A percentile compares a stretch with the other conserved stretches of the same genome.
phyloP scores from a whole-genome alignment of 2,888 invertebrate genomes.

The Dendrolimus pini region DNA sequence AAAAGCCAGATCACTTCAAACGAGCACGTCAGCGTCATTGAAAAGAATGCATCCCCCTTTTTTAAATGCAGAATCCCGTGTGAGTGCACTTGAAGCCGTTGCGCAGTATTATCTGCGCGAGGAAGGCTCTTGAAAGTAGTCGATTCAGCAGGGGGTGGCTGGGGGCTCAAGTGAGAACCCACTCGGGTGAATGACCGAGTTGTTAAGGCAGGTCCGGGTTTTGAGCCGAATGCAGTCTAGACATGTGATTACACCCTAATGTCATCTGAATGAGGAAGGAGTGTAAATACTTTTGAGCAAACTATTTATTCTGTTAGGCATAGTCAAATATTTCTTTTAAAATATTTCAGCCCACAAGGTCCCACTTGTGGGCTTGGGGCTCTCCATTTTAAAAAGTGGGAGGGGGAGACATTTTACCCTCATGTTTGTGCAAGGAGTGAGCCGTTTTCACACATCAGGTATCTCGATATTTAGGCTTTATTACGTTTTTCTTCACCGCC shows the following conservation, averaged over 20 bases:
- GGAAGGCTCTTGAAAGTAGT: constrained; percentile 38
- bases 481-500: too few species aligned
- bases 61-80: constrained; percentile 53
- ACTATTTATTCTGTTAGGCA: too few species aligned
- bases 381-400: too few species aligned
- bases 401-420: too few species aligned
- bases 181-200: constrained; percentile 18
- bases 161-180: constrained; percentile 1
- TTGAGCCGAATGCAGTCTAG: background rate
- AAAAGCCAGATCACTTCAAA: constrained; percentile 10
- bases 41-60: constrained; percentile 26
- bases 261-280: too few species aligned
- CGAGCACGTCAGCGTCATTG: constrained; percentile 5
- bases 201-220: constrained; percentile 27
- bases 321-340: too few species aligned
- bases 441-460: too few species aligned
- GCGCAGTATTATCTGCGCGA: constrained; percentile 44
- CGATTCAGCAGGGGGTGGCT: constrained; percentile 26
- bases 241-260: background rate
- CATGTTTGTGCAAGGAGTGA: too few species aligned
- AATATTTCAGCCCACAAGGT: too few species aligned
- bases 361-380: too few species aligned
- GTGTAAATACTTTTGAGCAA: too few species aligned
- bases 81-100: constrained; percentile 49
- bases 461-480: too few species aligned